Base-by-base conservation (phyloP, 2,113 vertebrate species). In the Stigmatopora argus region DNA sequence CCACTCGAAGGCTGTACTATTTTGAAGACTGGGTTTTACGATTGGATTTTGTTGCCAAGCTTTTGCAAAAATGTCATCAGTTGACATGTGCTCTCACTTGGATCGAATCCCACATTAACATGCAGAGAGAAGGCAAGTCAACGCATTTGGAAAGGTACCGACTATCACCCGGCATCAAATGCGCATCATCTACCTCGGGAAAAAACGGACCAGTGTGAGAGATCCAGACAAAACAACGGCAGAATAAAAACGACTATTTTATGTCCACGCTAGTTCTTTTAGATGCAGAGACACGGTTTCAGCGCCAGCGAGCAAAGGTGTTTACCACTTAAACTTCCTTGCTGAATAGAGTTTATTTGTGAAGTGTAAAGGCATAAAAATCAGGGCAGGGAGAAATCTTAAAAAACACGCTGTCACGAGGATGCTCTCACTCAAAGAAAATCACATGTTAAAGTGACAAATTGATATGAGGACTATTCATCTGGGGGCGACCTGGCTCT, bases 281-380 rank as follows among this genome's bases (percentile, higher is more conserved):
- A 78, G 73, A 75, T 73, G 71, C 78, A 64, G 65, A 63, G 64
- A 48, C 75, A 60, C 19, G 17, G 66, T 63, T 78, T 31, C 68
- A 63, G 71, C 69, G 78, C 76, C 78, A 79, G 73, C 71, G 1
- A 74, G 66, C 67, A 78, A 81, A 85, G 74, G 71, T 75, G 57
- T 76, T 82, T 86, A 85, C 80, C 79, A 75, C 78, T 81, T 70
- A 70, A 49, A 70, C 72, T 73, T 80, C 72, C 86, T 85, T 75
- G 66, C 66, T 76, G 55, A 19, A 60, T 75, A 69, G 70, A 19
- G 41, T 14, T 57, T 60, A 52, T 75, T 71, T 77, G 69, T 13
- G 35, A 35, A 41, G 35, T 12, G 38, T 4, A 14, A 23, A 60
- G 18, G 38, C 35, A 31, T 57, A 49, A 49, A 38, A 65, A 52